Evolutionary conservation across 2,113 vertebrate species (phyloP).

Genomic region (Upupa epops): DNA sequence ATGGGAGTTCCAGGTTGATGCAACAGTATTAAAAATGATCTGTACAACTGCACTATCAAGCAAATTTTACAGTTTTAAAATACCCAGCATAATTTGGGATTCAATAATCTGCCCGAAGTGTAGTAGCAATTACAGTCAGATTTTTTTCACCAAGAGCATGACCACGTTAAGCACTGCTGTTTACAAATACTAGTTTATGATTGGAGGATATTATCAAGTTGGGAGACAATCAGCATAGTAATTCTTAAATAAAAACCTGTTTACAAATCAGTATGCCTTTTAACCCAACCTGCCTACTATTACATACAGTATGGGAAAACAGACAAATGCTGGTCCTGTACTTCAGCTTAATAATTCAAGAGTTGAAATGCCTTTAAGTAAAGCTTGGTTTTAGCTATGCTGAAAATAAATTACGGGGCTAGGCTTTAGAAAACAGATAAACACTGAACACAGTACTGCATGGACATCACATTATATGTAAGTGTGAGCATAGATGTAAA

Average conservation of each 20-base stretch:
- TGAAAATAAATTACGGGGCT: background rate
- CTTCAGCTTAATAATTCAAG: background rate
- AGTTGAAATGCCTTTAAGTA: background rate
- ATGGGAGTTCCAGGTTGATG: slow-evolving; percentile 3
- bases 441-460: background rate
- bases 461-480: background rate
- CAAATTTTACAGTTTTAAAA: background rate
- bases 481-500: background rate
- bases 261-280: background rate
- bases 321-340: background rate
- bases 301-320: background rate
- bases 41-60: slow-evolving; percentile 20
- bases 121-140: background rate
- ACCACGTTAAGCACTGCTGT: background rate
- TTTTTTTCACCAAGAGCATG: background rate
- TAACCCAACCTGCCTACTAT: background rate
- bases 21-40: slow-evolving; percentile 26
- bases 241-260: background rate
- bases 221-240: background rate
- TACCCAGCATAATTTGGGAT: background rate
- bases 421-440: background rate
- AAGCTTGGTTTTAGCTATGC: background rate
- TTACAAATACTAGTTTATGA: background rate
- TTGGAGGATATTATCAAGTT: background rate
- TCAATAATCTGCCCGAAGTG: background rate